A percentile compares a stretch with the other conserved stretches of the same genome.
These are phyloP conservation scores for Geodia barretti DNA, from an alignment of 37 sponge, comb jelly and placozoan species.

Conservation along the genomic window DNA sequence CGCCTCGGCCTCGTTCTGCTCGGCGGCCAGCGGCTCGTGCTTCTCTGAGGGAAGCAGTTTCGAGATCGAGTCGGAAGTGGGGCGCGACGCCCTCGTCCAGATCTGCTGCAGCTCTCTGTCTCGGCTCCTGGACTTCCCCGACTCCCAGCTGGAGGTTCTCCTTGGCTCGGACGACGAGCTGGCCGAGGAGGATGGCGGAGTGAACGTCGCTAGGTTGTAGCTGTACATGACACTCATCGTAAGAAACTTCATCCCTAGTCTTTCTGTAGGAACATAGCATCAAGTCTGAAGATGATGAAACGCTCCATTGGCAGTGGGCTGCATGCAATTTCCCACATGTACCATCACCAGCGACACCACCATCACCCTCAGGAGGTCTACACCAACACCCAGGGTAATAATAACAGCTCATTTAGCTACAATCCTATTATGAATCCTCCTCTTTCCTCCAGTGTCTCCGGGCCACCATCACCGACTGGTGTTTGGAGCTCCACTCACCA, in stretches of 20 bases:
- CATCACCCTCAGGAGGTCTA: background rate
- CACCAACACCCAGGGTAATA: conserved; percentile 8
- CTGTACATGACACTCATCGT: too few relatives aligned
- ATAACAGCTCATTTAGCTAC: too few relatives aligned
- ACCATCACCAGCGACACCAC: conserved; percentile 7
- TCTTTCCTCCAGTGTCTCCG: too few relatives aligned
- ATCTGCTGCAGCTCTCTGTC: conserved; percentile 81
- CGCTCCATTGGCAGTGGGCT: conserved; percentile 36
- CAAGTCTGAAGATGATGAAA: conserved; percentile 38
- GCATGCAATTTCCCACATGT: conserved; percentile 27
- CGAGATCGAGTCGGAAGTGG: conserved; percentile 71
- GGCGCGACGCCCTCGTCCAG: conserved; percentile 58
- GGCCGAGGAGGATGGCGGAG: conserved; percentile 16
- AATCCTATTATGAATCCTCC: conserved; percentile 2
- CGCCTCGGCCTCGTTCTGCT: conserved; percentile 18
- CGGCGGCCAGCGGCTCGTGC: conserved; percentile 31
- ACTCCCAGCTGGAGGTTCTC: conserved; percentile 57
- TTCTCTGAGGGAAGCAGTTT: conserved; percentile 36
- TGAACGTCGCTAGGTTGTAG: conserved; percentile 67
- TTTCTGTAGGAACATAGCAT: conserved; percentile 51
- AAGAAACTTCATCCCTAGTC: too few relatives aligned
- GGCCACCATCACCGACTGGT: conserved; percentile 24
- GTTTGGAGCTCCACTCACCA: conserved; percentile 43
- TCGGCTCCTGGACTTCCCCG: conserved; percentile 69
- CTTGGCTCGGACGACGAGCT: conserved; percentile 49